phyloP scores from a whole-genome alignment of 1,140 invertebrate species.

The Elysia chlorotica region DNA sequence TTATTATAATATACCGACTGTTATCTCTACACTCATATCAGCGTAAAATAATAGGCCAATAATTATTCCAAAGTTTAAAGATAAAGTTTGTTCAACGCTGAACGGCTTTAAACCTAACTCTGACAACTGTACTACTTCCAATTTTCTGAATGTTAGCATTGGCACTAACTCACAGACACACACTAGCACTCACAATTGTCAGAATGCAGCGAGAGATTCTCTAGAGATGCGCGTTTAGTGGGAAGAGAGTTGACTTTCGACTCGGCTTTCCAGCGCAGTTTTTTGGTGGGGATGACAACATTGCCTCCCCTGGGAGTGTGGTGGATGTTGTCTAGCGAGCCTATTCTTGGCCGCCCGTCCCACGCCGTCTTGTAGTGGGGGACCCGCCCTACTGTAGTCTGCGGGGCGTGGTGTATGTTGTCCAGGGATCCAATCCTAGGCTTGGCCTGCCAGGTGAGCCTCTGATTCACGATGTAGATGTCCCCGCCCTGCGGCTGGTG shows the following conservation, averaged over 20 bases:
- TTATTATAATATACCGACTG: no score
- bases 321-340: slow-evolving; percentile 49
- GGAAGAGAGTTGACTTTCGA: slow-evolving; percentile 43
- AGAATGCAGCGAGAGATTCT: no score
- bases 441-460: slow-evolving; percentile 42
- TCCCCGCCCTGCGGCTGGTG: slow-evolving; percentile 49
- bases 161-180: no score
- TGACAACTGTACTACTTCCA: no score
- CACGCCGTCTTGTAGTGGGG: slow-evolving; percentile 27
- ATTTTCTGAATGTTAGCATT: no score
- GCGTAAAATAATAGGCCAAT: no score
- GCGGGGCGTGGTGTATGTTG: slow-evolving; percentile 42
- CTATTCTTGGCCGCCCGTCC: slow-evolving; percentile 37
- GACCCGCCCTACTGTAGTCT: slow-evolving; percentile 39
- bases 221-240: background rate
- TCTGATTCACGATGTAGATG: slow-evolving; percentile 41
- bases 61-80: no score
- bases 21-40: no score
- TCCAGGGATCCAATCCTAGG: slow-evolving; percentile 53
- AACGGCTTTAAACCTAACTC: no score
- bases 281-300: slow-evolving; percentile 40
- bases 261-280: slow-evolving; percentile 41
- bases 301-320: slow-evolving; percentile 50
- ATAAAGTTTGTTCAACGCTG: no score
- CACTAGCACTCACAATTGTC: no score